Percentiles rank a stretch among this genome's conserved stretches.
Evolutionary conservation across 30 jellyfish, hydroid and myxozoan species (phyloP).

Genomic region (Mastigias papua): DNA sequence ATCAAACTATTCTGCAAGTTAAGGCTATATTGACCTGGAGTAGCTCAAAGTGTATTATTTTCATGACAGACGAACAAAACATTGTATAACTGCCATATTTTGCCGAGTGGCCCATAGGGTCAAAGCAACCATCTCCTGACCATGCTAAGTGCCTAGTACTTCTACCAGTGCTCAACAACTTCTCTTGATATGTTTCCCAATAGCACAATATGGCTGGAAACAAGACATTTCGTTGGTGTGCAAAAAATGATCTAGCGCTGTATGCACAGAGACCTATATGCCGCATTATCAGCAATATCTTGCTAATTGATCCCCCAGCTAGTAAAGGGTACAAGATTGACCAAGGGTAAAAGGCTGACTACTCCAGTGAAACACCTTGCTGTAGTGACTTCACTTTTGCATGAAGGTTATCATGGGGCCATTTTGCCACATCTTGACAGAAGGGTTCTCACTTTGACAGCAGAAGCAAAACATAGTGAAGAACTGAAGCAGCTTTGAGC

Average conservation of each 20-base stretch:
- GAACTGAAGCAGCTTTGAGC: conserved; percentile 35
- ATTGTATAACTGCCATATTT: conserved; percentile 40
- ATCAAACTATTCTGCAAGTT: conserved; percentile 5
- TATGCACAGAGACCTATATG: conserved; percentile 41
- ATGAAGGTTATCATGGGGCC: conserved; percentile 36
- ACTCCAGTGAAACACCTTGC: background rate
- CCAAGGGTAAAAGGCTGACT: background rate
- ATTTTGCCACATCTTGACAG: conserved; percentile 11
- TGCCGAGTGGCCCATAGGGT: conserved; percentile 64
- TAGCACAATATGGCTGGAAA: conserved; percentile 37
- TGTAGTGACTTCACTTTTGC: conserved; percentile 16
- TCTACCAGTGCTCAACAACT: background rate
- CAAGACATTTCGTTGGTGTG: conserved; percentile 36
- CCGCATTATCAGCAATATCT: conserved; percentile 16
- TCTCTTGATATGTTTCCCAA: conserved; percentile 28
- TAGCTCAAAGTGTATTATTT: conserved; percentile 39
- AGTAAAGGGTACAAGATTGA: conserved; percentile 2
- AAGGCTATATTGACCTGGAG: conserved; percentile 23
- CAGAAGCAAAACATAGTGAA: conserved; percentile 47
- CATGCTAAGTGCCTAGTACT: conserved; percentile 4
- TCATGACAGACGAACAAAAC: conserved; percentile 9
- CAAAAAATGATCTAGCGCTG: conserved; percentile 26
- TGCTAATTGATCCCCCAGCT: conserved; percentile 43
- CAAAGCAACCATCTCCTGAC: conserved; percentile 76
- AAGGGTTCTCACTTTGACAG: conserved; percentile 25